Conservation (phyloP, 1,140 invertebrate species). For the Cydia strobilella region DNA sequence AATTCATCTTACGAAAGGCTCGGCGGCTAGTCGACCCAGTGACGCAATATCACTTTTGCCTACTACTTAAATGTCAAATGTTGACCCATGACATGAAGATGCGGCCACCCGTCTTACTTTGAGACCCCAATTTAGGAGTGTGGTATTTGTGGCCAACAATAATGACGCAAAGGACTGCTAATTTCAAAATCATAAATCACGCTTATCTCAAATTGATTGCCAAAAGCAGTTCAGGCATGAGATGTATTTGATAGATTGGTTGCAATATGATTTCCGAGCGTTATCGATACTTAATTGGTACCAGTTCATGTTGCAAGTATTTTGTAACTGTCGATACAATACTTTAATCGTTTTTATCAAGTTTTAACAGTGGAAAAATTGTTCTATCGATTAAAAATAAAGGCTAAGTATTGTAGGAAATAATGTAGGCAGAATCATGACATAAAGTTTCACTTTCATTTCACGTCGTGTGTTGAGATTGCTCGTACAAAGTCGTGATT, state of each 20-base stretch:
- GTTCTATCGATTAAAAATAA: not conserved
- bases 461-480: slow-evolving; percentile 44
- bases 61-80: slow-evolving; percentile 62
- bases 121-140: slow-evolving; percentile 35
- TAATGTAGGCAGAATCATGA: not conserved
- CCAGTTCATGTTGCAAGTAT: slow-evolving; percentile 19
- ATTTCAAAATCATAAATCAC: slow-evolving; percentile 22
- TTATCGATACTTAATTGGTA: slow-evolving; percentile 16
- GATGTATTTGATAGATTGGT: slow-evolving; percentile 26
- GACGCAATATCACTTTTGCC: slow-evolving; percentile 55
- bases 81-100: slow-evolving; percentile 55
- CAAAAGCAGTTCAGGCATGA: slow-evolving; percentile 1
- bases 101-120: slow-evolving; percentile 48
- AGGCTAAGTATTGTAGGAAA: not conserved
- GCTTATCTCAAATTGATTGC: slow-evolving; percentile 18
- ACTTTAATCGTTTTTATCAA: slow-evolving; percentile 8
- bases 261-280: slow-evolving; percentile 13
- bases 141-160: slow-evolving; percentile 9
- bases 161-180: slow-evolving; percentile 14
- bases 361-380: not conserved
- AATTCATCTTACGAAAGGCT: slow-evolving; percentile 44
- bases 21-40: slow-evolving; percentile 36
- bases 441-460: slow-evolving; percentile 46
- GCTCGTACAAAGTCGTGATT: slow-evolving; percentile 44
- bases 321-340: slow-evolving; percentile 13